Percentiles rank a stretch among this genome's conserved stretches.
Evolutionary conservation across 1,140 invertebrate genomes (phyloP).

Genomic region (fruit fly (Drosophila melanogaster)): Release_6_plus_ISO1_MT NC_004354.4:13186001-13186500

Average conservation of each 20-base stretch:
- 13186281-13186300: background rate
- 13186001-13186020: slow-evolving; percentile 28
- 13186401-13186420: too few relatives aligned
- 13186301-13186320: background rate
- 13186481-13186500: too few relatives aligned
- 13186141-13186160: slow-evolving; percentile 51
- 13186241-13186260: slow-evolving; percentile 20
- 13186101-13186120: slow-evolving; percentile 42
- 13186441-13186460: too few relatives aligned
- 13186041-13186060: slow-evolving; percentile 48
- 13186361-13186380: too few relatives aligned
- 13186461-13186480: too few relatives aligned
- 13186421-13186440: too few relatives aligned
- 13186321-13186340: background rate
- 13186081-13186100: slow-evolving; percentile 30
- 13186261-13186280: slow-evolving; percentile 16
- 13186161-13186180: background rate
- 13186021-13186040: slow-evolving; percentile 17
- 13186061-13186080: slow-evolving; percentile 29
- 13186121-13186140: slow-evolving; percentile 2
- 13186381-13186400: too few relatives aligned
- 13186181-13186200: slow-evolving; percentile 14
- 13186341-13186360: too few relatives aligned
- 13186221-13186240: slow-evolving; percentile 50
- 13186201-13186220: slow-evolving; percentile 24